Evolutionary conservation across 2,888 invertebrate genomes (phyloP), one percentile per base, ranked within the genome.

Genomic region (Vanessa cardui): DNA sequence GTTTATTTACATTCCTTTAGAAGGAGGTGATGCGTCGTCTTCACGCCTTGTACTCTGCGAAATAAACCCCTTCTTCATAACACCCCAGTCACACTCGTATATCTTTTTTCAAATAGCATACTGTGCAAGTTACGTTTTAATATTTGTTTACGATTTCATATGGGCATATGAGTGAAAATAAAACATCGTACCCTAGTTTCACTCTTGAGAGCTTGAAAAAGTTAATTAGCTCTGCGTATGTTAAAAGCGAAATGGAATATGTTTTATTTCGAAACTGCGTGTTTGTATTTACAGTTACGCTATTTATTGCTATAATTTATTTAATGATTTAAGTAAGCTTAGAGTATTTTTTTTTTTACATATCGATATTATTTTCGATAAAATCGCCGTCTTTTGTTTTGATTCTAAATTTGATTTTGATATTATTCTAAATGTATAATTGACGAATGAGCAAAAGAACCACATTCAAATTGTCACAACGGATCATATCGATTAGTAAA

Each of bases 1-100:
- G 89, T 89, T 82, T 90, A 89, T 90, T 90, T 90, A 85, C 90
- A 77, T 79, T 84, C 79, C 88, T 87, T 89, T 89, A 83, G 87
- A 89, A 88, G 84, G 79, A 88, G 88, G 86, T 87, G 88, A 88
- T 87, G 88, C 87, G 86, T 85, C 81, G 83, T 81, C 81, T 87
- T 86, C 84, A 83, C 87, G 85, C 84, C 84, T 81, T 82, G 80
- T 82, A 81, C 81, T 78, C 79, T 74, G 75, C 76, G 83, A 87
- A 84, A 84, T 73, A 80, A 78, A 79, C 79, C 80, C 83, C 75
- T 72, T 83, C 80, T 84, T 87, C 84, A 84, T 85, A 84, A 83
- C 73, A 74, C 68, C 72, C 74, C 74, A 72, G 66, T 64, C 46
- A n/a, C 31, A 58, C 39, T 39, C 39, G 12, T 61, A 60, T 62